These are phyloP conservation scores for Anagrus nilaparvatae DNA, from an alignment of 1,140 invertebrate species.

Conservation along the genomic window DNA sequence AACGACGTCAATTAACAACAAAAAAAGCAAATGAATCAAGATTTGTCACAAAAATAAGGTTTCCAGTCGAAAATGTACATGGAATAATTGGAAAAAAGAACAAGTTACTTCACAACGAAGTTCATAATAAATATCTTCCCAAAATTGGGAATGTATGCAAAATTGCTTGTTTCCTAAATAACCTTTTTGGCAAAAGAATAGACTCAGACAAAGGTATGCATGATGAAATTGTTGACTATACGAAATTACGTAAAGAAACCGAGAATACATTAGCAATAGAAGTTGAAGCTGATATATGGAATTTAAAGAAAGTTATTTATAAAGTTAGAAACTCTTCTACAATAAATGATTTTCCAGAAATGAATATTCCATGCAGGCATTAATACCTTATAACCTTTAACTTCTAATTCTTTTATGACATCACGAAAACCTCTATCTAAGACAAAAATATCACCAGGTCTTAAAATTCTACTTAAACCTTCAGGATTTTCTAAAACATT, in stretches of 20 bases:
- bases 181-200: slow-evolving; percentile 16
- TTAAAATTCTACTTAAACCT: too few relatives aligned
- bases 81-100: slow-evolving; percentile 21
- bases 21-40: slow-evolving; percentile 26
- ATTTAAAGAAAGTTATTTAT: slow-evolving; percentile 12
- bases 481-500: too few relatives aligned
- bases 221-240: slow-evolving; percentile 14
- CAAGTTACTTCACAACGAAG: slow-evolving; percentile 18
- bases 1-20: slow-evolving; percentile 20
- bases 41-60: too few relatives aligned
- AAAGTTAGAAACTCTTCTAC: too few relatives aligned
- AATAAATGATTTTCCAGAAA: too few relatives aligned
- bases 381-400: too few relatives aligned
- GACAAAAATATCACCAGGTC: too few relatives aligned
- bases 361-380: too few relatives aligned
- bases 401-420: too few relatives aligned
- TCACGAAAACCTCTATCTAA: too few relatives aligned
- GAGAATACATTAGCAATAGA: slow-evolving; percentile 12
- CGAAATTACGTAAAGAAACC: too few relatives aligned
- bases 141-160: slow-evolving; percentile 14
- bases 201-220: slow-evolving; percentile 13
- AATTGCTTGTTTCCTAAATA: slow-evolving; percentile 17
- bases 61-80: slow-evolving; percentile 29
- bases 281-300: slow-evolving; percentile 16
- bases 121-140: slow-evolving; percentile 22